Base-by-base conservation (phyloP, 2,113 vertebrate species). In the Sinocyclocheilus anshuiensis region DNA sequence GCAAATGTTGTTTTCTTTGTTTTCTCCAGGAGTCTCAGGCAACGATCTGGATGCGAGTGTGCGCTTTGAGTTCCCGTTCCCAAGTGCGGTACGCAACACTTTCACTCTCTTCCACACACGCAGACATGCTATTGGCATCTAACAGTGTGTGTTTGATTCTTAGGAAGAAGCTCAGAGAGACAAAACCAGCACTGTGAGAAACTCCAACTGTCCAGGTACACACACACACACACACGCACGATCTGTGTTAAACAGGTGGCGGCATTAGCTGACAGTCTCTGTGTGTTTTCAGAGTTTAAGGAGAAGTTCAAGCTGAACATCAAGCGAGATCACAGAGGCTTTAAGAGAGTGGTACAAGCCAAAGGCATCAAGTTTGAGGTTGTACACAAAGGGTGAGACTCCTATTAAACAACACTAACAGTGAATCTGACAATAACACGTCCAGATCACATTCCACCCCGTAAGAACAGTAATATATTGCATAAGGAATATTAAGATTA, bases 331-430 rank as follows among this genome's bases (percentile, higher is more conserved):
- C 96, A 97, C 89, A 90, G 97, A 1, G 96, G 94, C 61, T 96
- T 98, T 80, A 96, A 96, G 81, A 93, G 97, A 45, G 94, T 96
- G 20, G 88, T 97, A 7, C 97, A 97, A 85, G 94, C 95, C 85
- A 97, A 97, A 78, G 96, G 97, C 88, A 94, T 99, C 92, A 98
- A 97, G 92, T 96, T 99, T n/a, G 97, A 98, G 90, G 91, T 98
- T 84, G 61, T 96, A 53, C 97, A 97, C 90, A 98, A 97, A 86
- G 97, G 97, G 97, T 98, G 90, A 92, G 94, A 39, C 4, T 26
- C 42, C 9, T 10, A 5, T 8, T 9, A 5, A 18, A 13, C 24
- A 6, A 57, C 53, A 72, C 59, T 48, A 48, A 48, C 9, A 48
- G 45, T 48, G 10, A 48, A 48, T 48, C 45, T 48, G 22, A 61